Conservation (phyloP, 92 coral and sea anemone species). For the Chrysogorgia sp. region DNA sequence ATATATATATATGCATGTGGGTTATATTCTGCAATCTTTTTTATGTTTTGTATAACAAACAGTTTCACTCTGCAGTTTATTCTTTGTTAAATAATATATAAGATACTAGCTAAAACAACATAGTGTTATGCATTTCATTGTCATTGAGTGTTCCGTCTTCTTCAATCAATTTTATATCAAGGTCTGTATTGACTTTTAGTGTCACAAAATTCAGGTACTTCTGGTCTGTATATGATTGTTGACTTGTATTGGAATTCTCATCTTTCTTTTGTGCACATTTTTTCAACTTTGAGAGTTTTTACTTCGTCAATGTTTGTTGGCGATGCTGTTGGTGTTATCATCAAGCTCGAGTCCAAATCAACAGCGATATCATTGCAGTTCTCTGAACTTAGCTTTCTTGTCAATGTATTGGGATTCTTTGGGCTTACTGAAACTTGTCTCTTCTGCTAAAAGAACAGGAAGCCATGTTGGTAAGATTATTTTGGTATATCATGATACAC, state of each 20-base stretch:
- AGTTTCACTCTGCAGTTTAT: neutral
- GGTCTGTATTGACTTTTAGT: conserved; percentile 7
- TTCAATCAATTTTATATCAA: conserved; percentile 42
- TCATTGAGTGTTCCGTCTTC: conserved; percentile 33
- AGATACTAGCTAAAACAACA: conserved; percentile 7
- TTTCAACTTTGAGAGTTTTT: neutral
- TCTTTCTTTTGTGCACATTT: conserved; percentile 8
- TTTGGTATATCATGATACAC: neutral
- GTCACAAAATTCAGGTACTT: neutral
- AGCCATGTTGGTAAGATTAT: neutral
- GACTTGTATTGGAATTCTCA: conserved; percentile 18
- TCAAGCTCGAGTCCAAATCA: conserved; percentile 17
- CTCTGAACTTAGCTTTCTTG: neutral
- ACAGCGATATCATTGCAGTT: neutral
- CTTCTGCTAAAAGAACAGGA: conserved; percentile 12
- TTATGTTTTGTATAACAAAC: conserved; percentile 22
- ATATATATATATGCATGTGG: conserved; percentile 15
- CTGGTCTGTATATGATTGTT: neutral
- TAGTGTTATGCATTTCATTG: conserved; percentile 11
- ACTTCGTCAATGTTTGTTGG: conserved; percentile 27
- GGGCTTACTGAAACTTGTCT: conserved; percentile 30
- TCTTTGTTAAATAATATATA: conserved; percentile 22
- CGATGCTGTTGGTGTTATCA: conserved; percentile 46
- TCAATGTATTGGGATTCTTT: neutral
- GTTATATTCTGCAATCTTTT: neutral